Conservation (phyloP, 2,113 vertebrate species). For the Chaenogobius annularis region DNA sequence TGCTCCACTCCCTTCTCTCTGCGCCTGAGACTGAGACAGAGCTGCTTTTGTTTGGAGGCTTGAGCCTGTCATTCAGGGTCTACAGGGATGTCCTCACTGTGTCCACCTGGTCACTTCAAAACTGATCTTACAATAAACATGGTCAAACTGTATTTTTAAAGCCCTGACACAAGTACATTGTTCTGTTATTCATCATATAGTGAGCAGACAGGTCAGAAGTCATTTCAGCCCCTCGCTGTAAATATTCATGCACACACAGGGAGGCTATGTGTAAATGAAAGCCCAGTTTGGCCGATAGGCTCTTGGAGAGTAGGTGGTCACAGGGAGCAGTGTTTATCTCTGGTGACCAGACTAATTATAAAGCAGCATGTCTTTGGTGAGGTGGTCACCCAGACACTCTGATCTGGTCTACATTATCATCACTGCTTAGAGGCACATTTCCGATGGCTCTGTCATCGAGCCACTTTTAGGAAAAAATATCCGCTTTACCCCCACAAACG, state of each 20-base stretch:
- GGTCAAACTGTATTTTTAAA: slow-evolving; percentile 11
- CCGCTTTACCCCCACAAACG: slow-evolving; percentile 70
- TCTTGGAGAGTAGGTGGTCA: slow-evolving; percentile 55
- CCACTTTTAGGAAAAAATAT: slow-evolving; percentile 59
- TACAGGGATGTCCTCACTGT: slow-evolving; percentile 22
- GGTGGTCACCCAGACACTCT: slow-evolving; percentile 54
- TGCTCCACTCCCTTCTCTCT: slow-evolving; percentile 63
- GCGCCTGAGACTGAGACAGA: slow-evolving; percentile 56
- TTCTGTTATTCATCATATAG: slow-evolving; percentile 31
- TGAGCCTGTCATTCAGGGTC: slow-evolving; percentile 34
- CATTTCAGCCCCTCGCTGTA: slow-evolving; percentile 29
- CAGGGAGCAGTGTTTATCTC: slow-evolving; percentile 45
- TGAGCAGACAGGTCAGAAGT: slow-evolving; percentile 32
- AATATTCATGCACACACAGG: slow-evolving; percentile 42
- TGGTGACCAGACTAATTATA: slow-evolving; percentile 61
- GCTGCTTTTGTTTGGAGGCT: slow-evolving; percentile 56
- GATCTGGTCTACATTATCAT: slow-evolving; percentile 67
- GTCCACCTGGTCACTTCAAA: slow-evolving; percentile 51
- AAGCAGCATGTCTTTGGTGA: slow-evolving; percentile 41
- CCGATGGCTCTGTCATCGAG: slow-evolving; percentile 65
- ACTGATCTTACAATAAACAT: slow-evolving; percentile 12
- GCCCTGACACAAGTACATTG: slow-evolving; percentile 6
- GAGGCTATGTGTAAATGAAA: slow-evolving; percentile 38
- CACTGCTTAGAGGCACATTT: slow-evolving; percentile 58
- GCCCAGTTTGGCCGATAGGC: slow-evolving; percentile 26